Evolutionary conservation across 2,888 invertebrate species (phyloP), one percentile per base, ranked within the genome.

Genomic region (Drosophila neonasuta): DNA sequence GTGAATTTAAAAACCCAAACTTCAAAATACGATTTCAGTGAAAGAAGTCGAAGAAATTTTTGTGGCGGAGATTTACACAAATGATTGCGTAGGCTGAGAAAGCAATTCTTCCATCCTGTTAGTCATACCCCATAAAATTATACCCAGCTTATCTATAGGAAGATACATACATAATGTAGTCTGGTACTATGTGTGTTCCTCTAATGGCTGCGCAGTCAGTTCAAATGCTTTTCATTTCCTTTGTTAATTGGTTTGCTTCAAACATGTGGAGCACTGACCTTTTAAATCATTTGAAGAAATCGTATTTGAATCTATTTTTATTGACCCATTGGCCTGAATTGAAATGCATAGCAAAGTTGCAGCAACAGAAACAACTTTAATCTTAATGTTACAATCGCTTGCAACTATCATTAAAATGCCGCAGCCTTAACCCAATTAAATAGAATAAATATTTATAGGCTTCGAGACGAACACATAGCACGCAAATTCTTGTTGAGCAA

Each of bases 1-100:
- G 54, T 58, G 13, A 48, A 44, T 65, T 63, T 56, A 39, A 68
- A 67, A 67, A 11, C 36, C 45, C 46, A 48, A 13, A 30, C 39
- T 59, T 44, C 15, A 61, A 36, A 34, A 10, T 11, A 10, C 34
- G 8, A 36, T 55, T 55, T 58, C 34, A 49, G 48, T 49, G 50
- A 62, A 70, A 66, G 66, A 68, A 55, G 10, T 15, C 44, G 20
- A 24, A 59, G 73, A 64, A 49, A 54, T 52, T 48, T 11, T 42
- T 6, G 24, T 24, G 5, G 24, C 2, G 24, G 0, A 59, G 51
- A 49, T 57, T 34, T 39, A 29, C 32, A 64, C 32, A 64, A 45
- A 64, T 29, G 46, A 17, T 60, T 57, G 77, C 58, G 77, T 63
- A 61, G 69, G 67, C 45, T 59, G 65, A 56, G 68, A 74, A 71